These are phyloP conservation scores for Sinella curviseta DNA, from an alignment of 1,140 invertebrate genomes.

Conservation along the genomic window DNA sequence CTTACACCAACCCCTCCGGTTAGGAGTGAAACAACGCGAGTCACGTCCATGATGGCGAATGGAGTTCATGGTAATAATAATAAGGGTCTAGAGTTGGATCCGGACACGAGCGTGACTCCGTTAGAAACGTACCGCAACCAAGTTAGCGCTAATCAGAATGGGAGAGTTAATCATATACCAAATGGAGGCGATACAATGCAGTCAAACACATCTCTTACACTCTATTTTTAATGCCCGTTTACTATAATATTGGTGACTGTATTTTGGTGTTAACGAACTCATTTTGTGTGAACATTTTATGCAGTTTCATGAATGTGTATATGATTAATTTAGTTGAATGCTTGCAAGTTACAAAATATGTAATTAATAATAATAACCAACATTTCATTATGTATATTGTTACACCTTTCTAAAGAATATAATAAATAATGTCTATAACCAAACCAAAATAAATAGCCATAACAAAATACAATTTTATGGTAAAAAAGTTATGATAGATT, in stretches of 20 bases:
- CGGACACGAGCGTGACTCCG: slow-evolving; percentile 47
- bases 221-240: slow-evolving; percentile 49
- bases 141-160: slow-evolving; percentile 33
- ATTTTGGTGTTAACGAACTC: background rate
- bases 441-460: background rate
- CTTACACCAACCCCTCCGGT: slow-evolving; percentile 38
- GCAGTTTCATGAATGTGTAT: too few relatives aligned
- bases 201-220: slow-evolving; percentile 47
- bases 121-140: slow-evolving; percentile 44
- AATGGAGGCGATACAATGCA: slow-evolving; percentile 42
- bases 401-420: background rate
- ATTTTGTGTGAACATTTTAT: background rate
- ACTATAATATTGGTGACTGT: background rate
- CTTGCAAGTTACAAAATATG: background rate
- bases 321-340: background rate
- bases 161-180: slow-evolving; percentile 20
- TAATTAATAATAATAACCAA: background rate
- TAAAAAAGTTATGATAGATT: too few relatives aligned
- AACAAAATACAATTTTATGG: too few relatives aligned
- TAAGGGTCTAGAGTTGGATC: slow-evolving; percentile 49
- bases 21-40: slow-evolving; percentile 31
- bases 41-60: slow-evolving; percentile 27
- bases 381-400: background rate
- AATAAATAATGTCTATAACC: background rate
- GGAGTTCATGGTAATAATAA: background rate